Evolutionary conservation across 2,888 invertebrate species (phyloP).

Genomic region (Mesorhabditis spiculigera): DNA sequence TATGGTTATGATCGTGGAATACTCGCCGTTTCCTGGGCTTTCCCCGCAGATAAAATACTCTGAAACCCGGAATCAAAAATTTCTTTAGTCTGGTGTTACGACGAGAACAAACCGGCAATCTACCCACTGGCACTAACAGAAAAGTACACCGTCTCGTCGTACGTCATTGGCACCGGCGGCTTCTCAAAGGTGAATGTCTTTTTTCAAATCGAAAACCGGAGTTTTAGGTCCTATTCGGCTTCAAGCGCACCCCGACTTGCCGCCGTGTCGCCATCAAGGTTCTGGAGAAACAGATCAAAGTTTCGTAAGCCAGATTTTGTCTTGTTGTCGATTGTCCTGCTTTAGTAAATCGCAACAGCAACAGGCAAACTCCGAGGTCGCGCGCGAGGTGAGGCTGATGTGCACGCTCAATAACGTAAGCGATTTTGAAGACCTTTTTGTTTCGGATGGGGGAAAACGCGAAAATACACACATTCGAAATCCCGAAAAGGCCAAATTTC

Average conservation of each 20-base stretch:
- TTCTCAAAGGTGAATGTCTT: background rate
- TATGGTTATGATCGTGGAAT: too few species aligned
- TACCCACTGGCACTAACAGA: background rate
- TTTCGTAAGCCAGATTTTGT: background rate
- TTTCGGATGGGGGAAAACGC: background rate
- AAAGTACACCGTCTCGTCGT: background rate
- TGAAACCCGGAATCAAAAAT: too few species aligned
- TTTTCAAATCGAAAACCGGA: background rate
- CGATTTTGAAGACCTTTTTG: background rate
- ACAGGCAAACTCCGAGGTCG: background rate
- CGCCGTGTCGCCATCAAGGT: background rate
- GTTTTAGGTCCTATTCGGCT: background rate
- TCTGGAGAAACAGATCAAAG: background rate
- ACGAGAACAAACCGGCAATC: background rate
- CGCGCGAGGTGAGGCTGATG: background rate
- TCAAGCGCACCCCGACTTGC: background rate
- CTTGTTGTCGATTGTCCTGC: background rate
- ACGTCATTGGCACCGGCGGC: background rate
- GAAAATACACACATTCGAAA: too few species aligned
- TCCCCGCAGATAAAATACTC: too few species aligned
- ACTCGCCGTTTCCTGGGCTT: too few species aligned
- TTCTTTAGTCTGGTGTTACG: background rate
- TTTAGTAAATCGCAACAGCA: background rate
- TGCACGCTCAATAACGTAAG: background rate
- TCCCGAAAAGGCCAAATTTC: too few species aligned